Conservation (phyloP, 2,888 invertebrate species). For the Dasypogon diadema region DNA sequence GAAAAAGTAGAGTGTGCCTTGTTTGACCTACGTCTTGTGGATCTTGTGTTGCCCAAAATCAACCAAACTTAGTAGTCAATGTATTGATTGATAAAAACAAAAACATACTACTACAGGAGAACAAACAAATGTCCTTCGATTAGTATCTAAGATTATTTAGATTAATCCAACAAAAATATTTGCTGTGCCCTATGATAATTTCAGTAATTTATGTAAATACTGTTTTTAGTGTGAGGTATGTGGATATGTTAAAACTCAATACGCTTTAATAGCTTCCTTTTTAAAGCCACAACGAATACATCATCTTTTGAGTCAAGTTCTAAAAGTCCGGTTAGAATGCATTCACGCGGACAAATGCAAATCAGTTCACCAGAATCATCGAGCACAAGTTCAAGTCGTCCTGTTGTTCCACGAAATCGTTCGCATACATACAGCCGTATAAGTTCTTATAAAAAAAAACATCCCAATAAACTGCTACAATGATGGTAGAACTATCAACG, state of each 20-base stretch:
- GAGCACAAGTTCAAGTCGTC: neutral
- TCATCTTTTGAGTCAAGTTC: conserved; percentile 7
- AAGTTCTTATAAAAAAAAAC: conserved; percentile 25
- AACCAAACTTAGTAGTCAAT: no score
- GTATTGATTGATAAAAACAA: no score
- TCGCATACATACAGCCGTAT: conserved; percentile 13
- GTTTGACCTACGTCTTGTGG: neutral
- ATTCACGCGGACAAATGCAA: conserved; percentile 17
- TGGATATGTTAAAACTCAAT: no score
- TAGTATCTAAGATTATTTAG: no score
- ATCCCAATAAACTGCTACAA: conserved; percentile 12
- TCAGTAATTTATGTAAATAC: no score
- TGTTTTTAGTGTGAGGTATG: no score
- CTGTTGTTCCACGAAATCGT: conserved; percentile 15
- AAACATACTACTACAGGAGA: neutral
- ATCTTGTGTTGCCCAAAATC: neutral
- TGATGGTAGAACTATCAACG: conserved; percentile 19
- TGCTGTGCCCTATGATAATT: no score
- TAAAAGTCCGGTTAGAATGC: conserved; percentile 8
- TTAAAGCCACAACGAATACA: no score
- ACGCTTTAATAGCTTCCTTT: conserved; percentile 19
- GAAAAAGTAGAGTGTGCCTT: neutral
- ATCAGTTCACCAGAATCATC: conserved; percentile 7
- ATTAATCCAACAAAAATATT: no score
- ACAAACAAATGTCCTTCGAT: conserved; percentile 2